These are phyloP conservation scores for Spizaetus ornatus DNA, from an alignment of 2,113 vertebrate genomes.

Conservation along the genomic window DNA sequence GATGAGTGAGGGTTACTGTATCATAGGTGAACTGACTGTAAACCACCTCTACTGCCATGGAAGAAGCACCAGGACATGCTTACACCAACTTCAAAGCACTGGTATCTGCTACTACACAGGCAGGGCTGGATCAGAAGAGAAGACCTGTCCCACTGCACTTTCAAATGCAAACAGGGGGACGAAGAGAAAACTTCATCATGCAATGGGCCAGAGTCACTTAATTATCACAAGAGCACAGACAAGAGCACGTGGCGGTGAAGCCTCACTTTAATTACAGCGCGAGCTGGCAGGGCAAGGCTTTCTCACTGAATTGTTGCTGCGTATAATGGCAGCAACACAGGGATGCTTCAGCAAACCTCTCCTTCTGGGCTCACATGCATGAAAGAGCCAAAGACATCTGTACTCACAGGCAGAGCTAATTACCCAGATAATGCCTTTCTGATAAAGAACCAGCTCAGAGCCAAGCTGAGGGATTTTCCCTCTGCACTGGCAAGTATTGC, in stretches of 20 bases:
- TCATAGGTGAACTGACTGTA: fast-evolving
- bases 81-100: background rate
- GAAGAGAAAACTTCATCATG: background rate
- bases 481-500: background rate
- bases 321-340: background rate
- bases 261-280: background rate
- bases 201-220: background rate
- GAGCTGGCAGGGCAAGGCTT: background rate
- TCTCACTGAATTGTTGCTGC: background rate
- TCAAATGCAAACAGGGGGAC: background rate
- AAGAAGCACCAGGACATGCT: background rate
- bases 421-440: conserved; percentile 21
- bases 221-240: background rate
- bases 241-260: background rate
- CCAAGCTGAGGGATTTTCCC: background rate
- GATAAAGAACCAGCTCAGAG: conserved; percentile 14
- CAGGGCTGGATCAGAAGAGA: background rate
- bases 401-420: conserved; percentile 27
- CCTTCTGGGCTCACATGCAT: background rate
- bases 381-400: conserved; percentile 8
- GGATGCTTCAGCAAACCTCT: conserved; percentile 16
- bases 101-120: background rate
- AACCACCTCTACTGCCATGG: background rate
- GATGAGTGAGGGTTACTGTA: too few species aligned
- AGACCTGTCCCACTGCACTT: background rate